Evolutionary conservation across 1,140 invertebrate genomes (phyloP).

Genomic region (Lineus longissimus): DNA sequence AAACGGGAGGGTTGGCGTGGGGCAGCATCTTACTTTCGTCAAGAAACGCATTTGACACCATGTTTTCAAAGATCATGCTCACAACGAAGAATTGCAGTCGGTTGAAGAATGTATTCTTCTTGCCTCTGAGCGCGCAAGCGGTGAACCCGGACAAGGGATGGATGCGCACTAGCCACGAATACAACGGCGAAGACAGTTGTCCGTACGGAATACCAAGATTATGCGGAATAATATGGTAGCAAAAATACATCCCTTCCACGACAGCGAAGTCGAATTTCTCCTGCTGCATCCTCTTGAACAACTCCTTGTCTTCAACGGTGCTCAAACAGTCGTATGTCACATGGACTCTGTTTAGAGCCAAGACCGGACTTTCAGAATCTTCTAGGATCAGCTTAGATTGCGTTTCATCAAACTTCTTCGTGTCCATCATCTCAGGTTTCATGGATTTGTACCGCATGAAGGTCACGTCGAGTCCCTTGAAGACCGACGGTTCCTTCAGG

Average conservation of each 20-base stretch:
- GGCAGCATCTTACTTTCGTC: neutral
- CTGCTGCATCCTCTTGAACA: neutral
- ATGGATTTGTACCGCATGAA: neutral
- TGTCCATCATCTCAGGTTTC: neutral
- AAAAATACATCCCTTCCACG: neutral
- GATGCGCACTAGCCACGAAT: neutral
- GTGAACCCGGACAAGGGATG: neutral
- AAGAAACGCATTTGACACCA: neutral
- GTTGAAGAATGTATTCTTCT: slow-evolving; percentile 4
- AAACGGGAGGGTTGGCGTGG: neutral
- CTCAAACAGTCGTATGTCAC: neutral
- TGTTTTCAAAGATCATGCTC: neutral
- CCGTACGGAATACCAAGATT: neutral
- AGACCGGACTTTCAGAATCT: neutral
- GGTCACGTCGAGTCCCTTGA: neutral
- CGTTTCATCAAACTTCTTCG: neutral
- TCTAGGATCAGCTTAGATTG: neutral
- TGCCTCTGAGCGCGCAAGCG: neutral
- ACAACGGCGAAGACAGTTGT: neutral
- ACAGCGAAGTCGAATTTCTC: slow-evolving; percentile 1
- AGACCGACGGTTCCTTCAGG: neutral
- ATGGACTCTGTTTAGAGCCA: neutral
- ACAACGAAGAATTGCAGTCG: neutral
- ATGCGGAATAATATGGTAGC: neutral
- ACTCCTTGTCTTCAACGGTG: neutral